Evolutionary conservation across 2,888 invertebrate genomes (phyloP).

Genomic region (Tachina grossa): DNA sequence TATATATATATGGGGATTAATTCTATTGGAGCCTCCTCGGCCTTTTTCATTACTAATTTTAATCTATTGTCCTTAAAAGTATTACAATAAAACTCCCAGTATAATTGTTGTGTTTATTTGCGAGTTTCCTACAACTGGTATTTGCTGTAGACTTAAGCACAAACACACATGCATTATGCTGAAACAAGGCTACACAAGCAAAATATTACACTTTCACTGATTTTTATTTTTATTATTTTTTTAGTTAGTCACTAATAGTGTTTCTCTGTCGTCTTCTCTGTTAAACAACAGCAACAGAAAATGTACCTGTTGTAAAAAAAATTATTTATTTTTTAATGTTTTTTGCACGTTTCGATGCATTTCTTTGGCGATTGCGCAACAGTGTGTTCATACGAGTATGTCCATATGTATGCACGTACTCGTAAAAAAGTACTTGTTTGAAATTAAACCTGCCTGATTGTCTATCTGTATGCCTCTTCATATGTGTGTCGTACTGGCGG

Average conservation of each 20-base stretch:
- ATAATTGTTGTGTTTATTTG: neutral
- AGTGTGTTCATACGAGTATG: conserved; percentile 6
- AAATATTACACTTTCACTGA: conserved; percentile 71
- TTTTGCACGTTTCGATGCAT: conserved; percentile 69
- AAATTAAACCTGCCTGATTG: conserved; percentile 12
- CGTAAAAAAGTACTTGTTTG: conserved; percentile 23
- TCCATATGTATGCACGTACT: neutral
- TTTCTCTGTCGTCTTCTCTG: conserved; percentile 31
- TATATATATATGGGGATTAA: no score
- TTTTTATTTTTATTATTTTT: conserved; percentile 51
- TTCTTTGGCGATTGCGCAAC: conserved; percentile 71
- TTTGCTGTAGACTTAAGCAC: neutral
- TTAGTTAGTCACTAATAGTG: conserved; percentile 38
- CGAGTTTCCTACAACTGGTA: neutral
- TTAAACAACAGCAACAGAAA: conserved; percentile 32
- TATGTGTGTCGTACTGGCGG: neutral
- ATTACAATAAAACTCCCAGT: no score
- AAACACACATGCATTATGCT: conserved; percentile 21
- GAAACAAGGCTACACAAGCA: conserved; percentile 33
- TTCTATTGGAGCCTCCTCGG: no score
- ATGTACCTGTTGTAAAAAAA: conserved; percentile 57
- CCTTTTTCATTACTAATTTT: no score
- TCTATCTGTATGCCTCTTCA: neutral
- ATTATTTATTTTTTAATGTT: conserved; percentile 51
- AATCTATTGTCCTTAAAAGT: no score